Evolutionary conservation across 2,888 invertebrate genomes (phyloP).

Genomic region (Clanis bilineata): DNA sequence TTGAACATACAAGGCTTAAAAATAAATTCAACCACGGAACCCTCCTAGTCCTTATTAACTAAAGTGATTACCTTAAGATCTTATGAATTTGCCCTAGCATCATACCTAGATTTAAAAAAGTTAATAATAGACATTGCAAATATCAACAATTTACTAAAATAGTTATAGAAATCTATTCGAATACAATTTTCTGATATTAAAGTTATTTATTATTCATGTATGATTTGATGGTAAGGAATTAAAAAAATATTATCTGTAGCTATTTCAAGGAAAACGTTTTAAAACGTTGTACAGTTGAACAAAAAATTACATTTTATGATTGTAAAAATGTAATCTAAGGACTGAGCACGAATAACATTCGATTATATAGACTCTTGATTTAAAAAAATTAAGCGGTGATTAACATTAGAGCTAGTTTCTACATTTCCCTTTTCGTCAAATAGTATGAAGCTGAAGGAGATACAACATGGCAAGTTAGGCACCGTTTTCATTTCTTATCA

Average conservation of each 20-base stretch:
- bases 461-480: too few relatives aligned
- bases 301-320: not conserved
- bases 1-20: not conserved
- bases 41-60: not conserved
- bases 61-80: conserved; percentile 17
- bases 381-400: too few relatives aligned
- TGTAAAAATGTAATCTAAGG: too few relatives aligned
- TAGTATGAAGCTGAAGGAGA: too few relatives aligned
- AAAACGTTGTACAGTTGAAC: not conserved
- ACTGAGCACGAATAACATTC: too few relatives aligned
- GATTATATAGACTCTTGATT: too few relatives aligned
- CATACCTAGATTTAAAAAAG: not conserved
- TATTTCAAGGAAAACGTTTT: not conserved
- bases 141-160: not conserved
- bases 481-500: too few relatives aligned
- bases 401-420: too few relatives aligned
- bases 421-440: too few relatives aligned
- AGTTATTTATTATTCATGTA: not conserved
- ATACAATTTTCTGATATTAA: not conserved
- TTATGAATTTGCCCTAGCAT: conserved; percentile 26
- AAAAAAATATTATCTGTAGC: not conserved
- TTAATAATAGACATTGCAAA: not conserved
- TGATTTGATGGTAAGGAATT: not conserved
- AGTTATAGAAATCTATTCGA: not conserved
- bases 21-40: not conserved